Percentiles rank a stretch among this genome's conserved stretches.
Conservation (phyloP, 2,113 vertebrate species). For the Emberiza fucata region DNA sequence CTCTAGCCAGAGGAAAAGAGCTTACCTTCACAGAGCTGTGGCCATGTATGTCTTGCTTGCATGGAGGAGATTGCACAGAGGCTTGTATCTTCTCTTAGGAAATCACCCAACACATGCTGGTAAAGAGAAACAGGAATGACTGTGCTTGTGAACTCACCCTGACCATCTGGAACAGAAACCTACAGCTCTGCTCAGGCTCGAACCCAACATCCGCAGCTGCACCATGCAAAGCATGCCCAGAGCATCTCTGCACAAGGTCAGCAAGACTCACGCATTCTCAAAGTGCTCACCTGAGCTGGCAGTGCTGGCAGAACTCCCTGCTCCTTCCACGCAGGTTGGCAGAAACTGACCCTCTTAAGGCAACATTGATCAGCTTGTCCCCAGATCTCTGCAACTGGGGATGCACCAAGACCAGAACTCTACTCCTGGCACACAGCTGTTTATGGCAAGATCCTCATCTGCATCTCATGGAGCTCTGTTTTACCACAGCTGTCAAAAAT, state of each 20-base stretch:
- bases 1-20: background rate
- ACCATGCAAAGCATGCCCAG: background rate
- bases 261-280: background rate
- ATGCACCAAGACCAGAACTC: background rate
- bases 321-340: background rate
- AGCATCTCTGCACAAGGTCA: background rate
- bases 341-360: background rate
- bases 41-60: background rate
- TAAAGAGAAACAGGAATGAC: conserved; percentile 61
- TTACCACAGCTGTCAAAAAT: background rate
- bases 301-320: background rate
- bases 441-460: background rate
- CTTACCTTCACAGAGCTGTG: conserved; percentile 39
- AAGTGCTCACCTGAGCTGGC: background rate
- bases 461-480: background rate
- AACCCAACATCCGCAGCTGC: background rate
- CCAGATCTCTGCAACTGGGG: background rate
- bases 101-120: conserved; percentile 36
- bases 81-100: background rate
- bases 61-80: background rate
- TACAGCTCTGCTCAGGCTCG: background rate
- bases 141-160: background rate
- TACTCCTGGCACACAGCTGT: background rate
- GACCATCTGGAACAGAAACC: conserved; percentile 59
- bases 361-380: background rate